Conservation (phyloP, 2,888 invertebrate genomes). For the Agrochola circellaris region DNA sequence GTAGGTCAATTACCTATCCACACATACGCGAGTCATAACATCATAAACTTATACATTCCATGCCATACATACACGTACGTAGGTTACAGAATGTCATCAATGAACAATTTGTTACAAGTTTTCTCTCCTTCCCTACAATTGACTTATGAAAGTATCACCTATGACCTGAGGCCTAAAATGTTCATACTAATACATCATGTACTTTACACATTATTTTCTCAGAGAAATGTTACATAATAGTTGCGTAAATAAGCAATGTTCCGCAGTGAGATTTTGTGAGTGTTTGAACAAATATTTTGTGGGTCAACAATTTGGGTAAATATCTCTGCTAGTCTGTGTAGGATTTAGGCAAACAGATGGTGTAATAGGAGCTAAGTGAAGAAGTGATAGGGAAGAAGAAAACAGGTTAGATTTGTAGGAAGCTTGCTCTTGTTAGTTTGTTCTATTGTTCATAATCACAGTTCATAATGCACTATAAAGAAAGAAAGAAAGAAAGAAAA, state of each 20-base stretch:
- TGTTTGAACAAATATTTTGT: constrained; percentile 45
- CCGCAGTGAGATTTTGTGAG: constrained; percentile 27
- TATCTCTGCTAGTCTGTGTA: constrained; percentile 19
- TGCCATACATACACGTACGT: constrained; percentile 5
- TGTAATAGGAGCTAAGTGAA: constrained; percentile 13
- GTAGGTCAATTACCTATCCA: constrained; percentile 35
- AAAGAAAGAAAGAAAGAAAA: too few species aligned
- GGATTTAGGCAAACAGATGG: constrained; percentile 27
- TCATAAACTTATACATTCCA: not conserved
- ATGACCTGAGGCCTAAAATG: constrained; percentile 32
- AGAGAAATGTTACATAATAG: constrained; percentile 35
- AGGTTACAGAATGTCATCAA: constrained; percentile 31
- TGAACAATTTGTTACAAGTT: constrained; percentile 39
- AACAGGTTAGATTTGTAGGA: not conserved
- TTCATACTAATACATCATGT: constrained; percentile 13
- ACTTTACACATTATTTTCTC: constrained; percentile 37
- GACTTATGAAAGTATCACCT: constrained; percentile 49
- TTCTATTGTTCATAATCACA: too few species aligned
- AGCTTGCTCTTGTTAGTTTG: not conserved
- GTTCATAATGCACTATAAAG: too few species aligned
- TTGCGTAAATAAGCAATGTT: constrained; percentile 41
- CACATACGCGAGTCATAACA: constrained; percentile 15
- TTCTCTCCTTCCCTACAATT: constrained; percentile 37
- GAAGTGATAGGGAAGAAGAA: not conserved
- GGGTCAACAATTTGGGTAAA: constrained; percentile 51